Evolutionary conservation across 2,888 invertebrate genomes (phyloP), one percentile per base, ranked within the genome.

Genomic region (Latrodectus hesperus): DNA sequence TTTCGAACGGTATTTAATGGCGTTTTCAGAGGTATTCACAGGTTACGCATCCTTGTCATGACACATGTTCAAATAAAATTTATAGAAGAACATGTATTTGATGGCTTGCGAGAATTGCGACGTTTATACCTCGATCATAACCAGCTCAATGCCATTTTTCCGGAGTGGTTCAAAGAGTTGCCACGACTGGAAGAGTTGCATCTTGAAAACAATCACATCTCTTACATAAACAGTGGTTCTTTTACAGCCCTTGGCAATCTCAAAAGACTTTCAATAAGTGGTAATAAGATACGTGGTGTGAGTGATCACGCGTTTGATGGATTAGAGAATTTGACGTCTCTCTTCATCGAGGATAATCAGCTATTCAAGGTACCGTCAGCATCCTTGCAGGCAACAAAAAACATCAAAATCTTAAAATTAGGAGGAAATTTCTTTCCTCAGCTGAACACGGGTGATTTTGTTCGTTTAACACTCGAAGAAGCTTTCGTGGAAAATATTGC

Each of bases 91-190:
- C 91, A 92, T 84, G 91, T 93, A 0, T 93, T 93, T 89, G 91
- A 90, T 5, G 92, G 92, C 2, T 89, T 93, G 26, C 90, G 90
- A 77, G 90, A 91, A 70, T 90, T 93, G 10, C 90, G 90, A 72
- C 90, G 89, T 6, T 90, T 93, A 6, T 90, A 91, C 78, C 90
- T 93, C 17, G 90, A 91, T 16, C 90, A 91, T 26, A 93, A 93
- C 88, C 90, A 91, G 71, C 90, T 93, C 26, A 90, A 90, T 14
- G 90, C 91, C 16, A 88, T 93, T n/a, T 91, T 91, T 70, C 90
- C 91, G 38, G 91, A 92, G 53, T 92, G 92, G 92, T 92, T 93
- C 89, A 88, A 91, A n/a, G 91, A 91, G 49, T 91, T 93, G 80
- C 89, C 90, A 6, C 91, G 90, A 14, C 90, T 93, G 65, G 89